Percentiles rank a stretch among this genome's conserved stretches.
Conservation (phyloP, 37 sponge, comb jelly and placozoan genomes). For the Aplysina aerophoba region DNA sequence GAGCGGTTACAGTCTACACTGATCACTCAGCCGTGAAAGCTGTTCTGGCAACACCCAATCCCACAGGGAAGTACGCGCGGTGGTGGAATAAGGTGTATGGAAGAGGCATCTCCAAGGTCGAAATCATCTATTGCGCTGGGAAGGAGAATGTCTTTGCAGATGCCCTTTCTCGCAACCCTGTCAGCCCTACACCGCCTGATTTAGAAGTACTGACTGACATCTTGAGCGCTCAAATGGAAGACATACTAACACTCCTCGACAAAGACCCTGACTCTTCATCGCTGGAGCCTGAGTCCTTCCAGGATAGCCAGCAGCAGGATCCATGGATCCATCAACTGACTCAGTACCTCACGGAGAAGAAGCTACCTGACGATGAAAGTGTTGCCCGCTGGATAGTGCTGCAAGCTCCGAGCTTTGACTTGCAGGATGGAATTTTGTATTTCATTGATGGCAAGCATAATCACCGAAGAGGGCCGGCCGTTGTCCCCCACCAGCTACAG, state of each 20-base stretch:
- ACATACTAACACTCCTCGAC: neutral
- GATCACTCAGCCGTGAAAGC: conserved; percentile 52
- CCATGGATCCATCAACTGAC: neutral
- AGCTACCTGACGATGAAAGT: conserved; percentile 20
- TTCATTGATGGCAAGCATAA: conserved; percentile 42
- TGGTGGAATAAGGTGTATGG: conserved; percentile 51
- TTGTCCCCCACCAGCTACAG: conserved; percentile 55
- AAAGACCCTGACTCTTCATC: neutral
- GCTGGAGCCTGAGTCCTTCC: neutral
- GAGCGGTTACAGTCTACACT: conserved; percentile 26
- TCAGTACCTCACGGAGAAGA: conserved; percentile 29
- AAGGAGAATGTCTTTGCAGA: conserved; percentile 48
- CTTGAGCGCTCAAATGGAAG: neutral
- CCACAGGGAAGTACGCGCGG: conserved; percentile 38
- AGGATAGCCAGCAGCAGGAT: conserved; percentile 45
- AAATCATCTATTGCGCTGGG: conserved; percentile 33
- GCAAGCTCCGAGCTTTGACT: neutral
- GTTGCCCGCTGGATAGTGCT: neutral
- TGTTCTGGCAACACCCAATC: conserved; percentile 28
- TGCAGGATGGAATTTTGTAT: conserved; percentile 52
- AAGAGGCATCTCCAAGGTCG: neutral
- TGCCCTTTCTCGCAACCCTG: conserved; percentile 43
- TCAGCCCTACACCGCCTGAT: neutral
- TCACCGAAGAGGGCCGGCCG: conserved; percentile 32
- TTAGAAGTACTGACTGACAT: too few relatives aligned